Base-by-base conservation (phyloP, 2,888 invertebrate genomes). In the Euphydryas editha region DNA sequence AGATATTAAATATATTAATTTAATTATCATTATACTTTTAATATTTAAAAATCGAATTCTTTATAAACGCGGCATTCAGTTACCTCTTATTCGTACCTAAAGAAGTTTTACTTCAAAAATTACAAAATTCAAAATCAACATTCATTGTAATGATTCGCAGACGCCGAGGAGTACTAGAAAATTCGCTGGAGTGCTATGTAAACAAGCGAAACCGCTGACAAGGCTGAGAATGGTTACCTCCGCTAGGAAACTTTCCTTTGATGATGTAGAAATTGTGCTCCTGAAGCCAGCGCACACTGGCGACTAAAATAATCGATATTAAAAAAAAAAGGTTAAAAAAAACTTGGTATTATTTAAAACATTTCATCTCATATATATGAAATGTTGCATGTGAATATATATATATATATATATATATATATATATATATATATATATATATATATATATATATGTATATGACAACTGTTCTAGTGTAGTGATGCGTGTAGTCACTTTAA, bases 161-260 rank as follows among this genome's bases (percentile, higher is more conserved):
- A 61, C 59, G 39, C 24, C 1, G 55, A 62, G 49, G 54, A 55
- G 55, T 37, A 30, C 65, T 59, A 17, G 51, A 36, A 54, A 54
- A 54, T 54, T 54, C 17, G 36, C 54, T 36, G 30, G 54, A 54
- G 54, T 54, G 54, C 17, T 54, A 36, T 54, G 54, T 54, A 54
- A 54, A 54, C 30, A 21, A 30, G 17, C n/a, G 21, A 54, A 36
- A 54, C 54, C 54, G 54, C 54, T 54, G 54, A 54, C 54, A 54
- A n/a, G 30, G 54, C 54, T 54, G 54, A 24, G 54, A 54, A 54
- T 54, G 54, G 30, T 51, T 51, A 51, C 51, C 24, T 51, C 24
- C 51, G 51, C 51, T 24, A n/a, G 24, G 24, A 51, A 51, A 51
- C 54, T 54, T 54, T 54, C 36, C 30, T n/a, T n/a, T 54, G 54